Evolutionary conservation across 2,888 invertebrate genomes (phyloP).

Genomic region (Drosophila prostipennis): DNA sequence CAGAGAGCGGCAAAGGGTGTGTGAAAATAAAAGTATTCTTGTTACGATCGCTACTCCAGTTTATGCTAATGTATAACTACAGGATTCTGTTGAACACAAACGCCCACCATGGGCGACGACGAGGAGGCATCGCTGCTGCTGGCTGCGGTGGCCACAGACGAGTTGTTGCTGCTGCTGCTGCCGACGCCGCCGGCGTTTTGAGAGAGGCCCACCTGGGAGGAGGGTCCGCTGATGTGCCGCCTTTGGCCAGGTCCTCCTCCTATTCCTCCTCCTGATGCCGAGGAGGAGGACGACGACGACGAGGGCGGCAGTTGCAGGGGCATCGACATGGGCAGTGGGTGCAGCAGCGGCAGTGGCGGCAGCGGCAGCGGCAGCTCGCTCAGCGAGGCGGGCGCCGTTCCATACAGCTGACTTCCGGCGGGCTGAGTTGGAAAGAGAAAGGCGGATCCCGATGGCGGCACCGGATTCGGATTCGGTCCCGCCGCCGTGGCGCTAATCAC

Average conservation of each 20-base stretch:
- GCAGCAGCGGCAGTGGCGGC: constrained; percentile 55
- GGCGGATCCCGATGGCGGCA: constrained; percentile 59
- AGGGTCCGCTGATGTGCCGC: constrained; percentile 25
- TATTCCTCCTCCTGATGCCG: constrained; percentile 8
- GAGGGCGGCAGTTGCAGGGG: constrained; percentile 35
- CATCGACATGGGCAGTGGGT: constrained; percentile 41
- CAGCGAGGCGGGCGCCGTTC: constrained; percentile 38
- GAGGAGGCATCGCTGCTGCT: constrained; percentile 84
- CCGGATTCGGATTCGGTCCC: constrained; percentile 47
- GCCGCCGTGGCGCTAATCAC: constrained; percentile 82
- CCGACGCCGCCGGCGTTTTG: constrained; percentile 22
- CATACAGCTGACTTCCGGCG: constrained; percentile 29
- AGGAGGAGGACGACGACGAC: constrained; percentile 22
- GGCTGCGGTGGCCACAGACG: constrained; percentile 53
- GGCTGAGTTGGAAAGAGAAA: constrained; percentile 66
- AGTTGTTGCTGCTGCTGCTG: constrained; percentile 54
- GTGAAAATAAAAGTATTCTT: constrained; percentile 22
- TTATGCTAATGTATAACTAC: constrained; percentile 91
- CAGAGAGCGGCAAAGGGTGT: constrained; percentile 23
- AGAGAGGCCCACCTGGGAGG: constrained; percentile 2
- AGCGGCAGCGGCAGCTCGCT: constrained; percentile 57
- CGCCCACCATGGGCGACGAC: constrained; percentile 93
- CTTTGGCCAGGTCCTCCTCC: constrained; percentile 14
- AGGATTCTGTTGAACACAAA: constrained; percentile 96
- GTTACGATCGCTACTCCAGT: background rate